Base-by-base conservation (phyloP, 2,888 invertebrate species). In the Rotaria socialis region DNA sequence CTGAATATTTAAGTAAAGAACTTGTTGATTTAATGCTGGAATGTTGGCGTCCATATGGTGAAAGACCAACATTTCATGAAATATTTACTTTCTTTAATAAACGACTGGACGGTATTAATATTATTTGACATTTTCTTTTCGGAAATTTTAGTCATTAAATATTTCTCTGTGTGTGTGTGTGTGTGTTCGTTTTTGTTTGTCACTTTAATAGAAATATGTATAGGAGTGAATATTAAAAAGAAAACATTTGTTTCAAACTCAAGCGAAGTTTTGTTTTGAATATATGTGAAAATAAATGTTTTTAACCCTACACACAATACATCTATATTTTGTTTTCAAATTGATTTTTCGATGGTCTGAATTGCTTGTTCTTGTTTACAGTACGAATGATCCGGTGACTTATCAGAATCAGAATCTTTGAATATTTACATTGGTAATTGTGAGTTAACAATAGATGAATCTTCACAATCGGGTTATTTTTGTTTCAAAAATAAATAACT, bases 21-120 rank as follows among this genome's bases (percentile, higher is more conserved):
- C 80, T 80, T n/a, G 47, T 80, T 43, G 80, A 80, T 80, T 47
- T 80, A 80, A 80, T 80, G 80, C 47, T 47, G n/a, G 80, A 80
- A 80, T 80, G 80, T 80, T 80, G 80, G 80, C 43, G 80, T n/a
- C 47, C 80, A 11, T 80, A 47, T 47, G 47, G 47, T 14, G 80
- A 80, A 47, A 24, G 80, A 47, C 80, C 80, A 43, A 80, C 80
- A 80, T 80, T 80, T 80, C 41, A 80, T 47, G 80, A 80, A 80
- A 80, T 80, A 41, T 47, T 47, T 80, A 80, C 41, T 8, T 80
- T 80, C 47, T 80, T 80, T n/a, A 80, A 80, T 47, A 80, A 80
- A 80, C 80, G 80, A 47, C 22, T 47, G 8, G 80, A 80, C 47
- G 80, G 80, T 47, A 80, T 80, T 67, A 67, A 67, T 35, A 67